Evolutionary conservation across 2,113 vertebrate species (phyloP).

Genomic region (Eurystomus gularis): DNA sequence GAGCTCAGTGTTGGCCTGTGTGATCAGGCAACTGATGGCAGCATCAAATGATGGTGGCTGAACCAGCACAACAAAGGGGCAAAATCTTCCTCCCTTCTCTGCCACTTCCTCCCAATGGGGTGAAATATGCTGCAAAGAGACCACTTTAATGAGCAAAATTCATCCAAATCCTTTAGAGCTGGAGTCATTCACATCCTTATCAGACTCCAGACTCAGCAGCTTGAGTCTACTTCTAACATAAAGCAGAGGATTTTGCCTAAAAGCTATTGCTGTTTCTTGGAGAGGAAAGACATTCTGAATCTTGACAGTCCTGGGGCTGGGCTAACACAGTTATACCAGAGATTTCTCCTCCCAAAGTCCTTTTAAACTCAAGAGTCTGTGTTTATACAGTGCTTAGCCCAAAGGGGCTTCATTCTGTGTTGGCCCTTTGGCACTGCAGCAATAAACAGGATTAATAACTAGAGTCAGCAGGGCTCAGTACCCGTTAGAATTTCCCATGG

Average conservation of each 20-base stretch:
- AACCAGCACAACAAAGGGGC: too few relatives aligned
- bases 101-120: neutral
- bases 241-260: conserved; percentile 33
- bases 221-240: neutral
- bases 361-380: conserved; percentile 48
- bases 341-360: neutral
- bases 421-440: conserved; percentile 45
- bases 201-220: conserved; percentile 4
- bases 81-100: neutral
- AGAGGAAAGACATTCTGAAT: conserved; percentile 26
- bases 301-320: conserved; percentile 21
- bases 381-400: conserved; percentile 40
- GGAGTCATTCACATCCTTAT: neutral
- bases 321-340: neutral
- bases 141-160: neutral
- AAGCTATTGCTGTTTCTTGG: conserved; percentile 18
- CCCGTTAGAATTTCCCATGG: conserved; percentile 51
- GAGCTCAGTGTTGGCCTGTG: too few relatives aligned
- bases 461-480: conserved; percentile 42
- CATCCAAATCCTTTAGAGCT: neutral
- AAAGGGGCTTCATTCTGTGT: conserved; percentile 30
- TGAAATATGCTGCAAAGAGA: neutral
- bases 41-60: too few relatives aligned
- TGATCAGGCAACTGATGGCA: too few relatives aligned
- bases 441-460: conserved; percentile 64